Evolutionary conservation across 30 jellyfish, hydroid and myxozoan species (phyloP).

Genomic region (Catostylus mosaicus): DNA sequence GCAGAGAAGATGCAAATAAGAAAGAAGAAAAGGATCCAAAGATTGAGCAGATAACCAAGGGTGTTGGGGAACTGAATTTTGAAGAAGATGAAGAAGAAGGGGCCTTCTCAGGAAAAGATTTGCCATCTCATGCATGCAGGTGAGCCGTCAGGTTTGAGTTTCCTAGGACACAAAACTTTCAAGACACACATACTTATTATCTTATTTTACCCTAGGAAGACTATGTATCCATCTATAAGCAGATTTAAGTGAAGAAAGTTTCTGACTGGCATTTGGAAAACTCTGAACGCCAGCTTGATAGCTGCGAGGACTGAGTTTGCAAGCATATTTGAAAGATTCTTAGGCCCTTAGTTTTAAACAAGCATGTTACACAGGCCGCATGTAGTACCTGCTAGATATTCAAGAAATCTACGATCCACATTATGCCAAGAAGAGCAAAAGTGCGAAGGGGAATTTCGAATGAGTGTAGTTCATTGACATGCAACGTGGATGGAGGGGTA

Average conservation of each 20-base stretch:
- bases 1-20: constrained; percentile 52
- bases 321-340: too few relatives aligned
- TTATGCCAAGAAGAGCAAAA: constrained; percentile 1
- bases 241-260: too few relatives aligned
- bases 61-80: constrained; percentile 88
- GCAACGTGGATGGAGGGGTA: too few relatives aligned
- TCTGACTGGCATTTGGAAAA: too few relatives aligned
- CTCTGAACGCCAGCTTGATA: too few relatives aligned
- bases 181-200: too few relatives aligned
- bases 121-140: constrained; percentile 99
- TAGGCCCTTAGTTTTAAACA: not conserved
- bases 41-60: constrained; percentile 71
- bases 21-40: constrained; percentile 64
- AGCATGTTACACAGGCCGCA: constrained; percentile 8
- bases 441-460: not conserved
- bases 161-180: too few relatives aligned
- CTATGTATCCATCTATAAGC: too few relatives aligned
- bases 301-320: too few relatives aligned
- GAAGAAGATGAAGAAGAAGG: constrained; percentile 98
- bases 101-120: constrained; percentile 81
- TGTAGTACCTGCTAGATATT: constrained; percentile 17
- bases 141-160: too few relatives aligned
- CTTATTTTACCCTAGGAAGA: too few relatives aligned
- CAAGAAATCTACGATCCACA: not conserved
- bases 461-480: too few relatives aligned